Conservation (phyloP, 2,888 invertebrate species). For the Napeogenes inachia region DNA sequence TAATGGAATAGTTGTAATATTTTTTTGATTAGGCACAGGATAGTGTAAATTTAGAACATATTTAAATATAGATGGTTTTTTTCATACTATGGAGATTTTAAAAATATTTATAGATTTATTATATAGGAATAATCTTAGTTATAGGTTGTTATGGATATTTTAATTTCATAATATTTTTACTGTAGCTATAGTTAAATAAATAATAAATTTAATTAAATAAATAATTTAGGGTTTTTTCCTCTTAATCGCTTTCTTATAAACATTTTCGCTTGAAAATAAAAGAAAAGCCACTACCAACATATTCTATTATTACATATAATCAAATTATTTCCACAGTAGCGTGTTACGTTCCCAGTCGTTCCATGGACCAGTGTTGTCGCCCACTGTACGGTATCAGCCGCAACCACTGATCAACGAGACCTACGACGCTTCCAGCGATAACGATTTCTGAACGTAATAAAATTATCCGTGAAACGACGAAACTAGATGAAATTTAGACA, state of each 20-base stretch:
- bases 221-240: not conserved
- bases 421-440: constrained; percentile 73
- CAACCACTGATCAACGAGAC: constrained; percentile 54
- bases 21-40: no score
- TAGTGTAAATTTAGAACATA: no score
- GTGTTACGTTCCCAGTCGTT: constrained; percentile 80
- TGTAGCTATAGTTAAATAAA: not conserved
- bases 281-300: not conserved
- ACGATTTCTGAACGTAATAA: constrained; percentile 60
- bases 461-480: constrained; percentile 7
- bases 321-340: constrained; percentile 54
- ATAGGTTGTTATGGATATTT: no score
- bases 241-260: constrained; percentile 1
- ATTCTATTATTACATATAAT: constrained; percentile 1
- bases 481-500: constrained; percentile 16
- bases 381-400: constrained; percentile 53
- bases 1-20: no score
- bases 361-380: constrained; percentile 74
- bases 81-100: no score
- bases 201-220: not conserved
- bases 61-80: no score
- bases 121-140: no score
- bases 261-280: not conserved
- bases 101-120: no score
- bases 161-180: not conserved